Evolutionary conservation across 2,888 invertebrate genomes (phyloP).

Genomic region (Drosophila testacea): DNA sequence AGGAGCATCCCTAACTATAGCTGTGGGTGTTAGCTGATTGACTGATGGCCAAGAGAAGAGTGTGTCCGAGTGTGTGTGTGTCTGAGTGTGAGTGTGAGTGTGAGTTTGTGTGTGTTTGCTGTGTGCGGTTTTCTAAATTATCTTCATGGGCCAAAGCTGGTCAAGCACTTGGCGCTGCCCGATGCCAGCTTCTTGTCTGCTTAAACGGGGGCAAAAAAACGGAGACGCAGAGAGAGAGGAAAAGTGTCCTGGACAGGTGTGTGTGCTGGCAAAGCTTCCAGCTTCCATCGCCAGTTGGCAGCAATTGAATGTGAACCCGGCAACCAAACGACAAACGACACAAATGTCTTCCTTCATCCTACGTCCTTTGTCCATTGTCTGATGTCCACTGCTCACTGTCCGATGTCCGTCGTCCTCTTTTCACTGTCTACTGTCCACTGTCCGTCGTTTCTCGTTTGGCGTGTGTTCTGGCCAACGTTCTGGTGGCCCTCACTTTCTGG

Average conservation of each 20-base stretch:
- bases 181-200: conserved; percentile 25
- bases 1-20: conserved; percentile 13
- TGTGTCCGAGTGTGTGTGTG: not conserved
- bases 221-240: not conserved
- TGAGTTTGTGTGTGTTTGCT: conserved; percentile 25
- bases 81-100: conserved; percentile 14
- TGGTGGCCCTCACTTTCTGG: not conserved
- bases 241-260: conserved; percentile 6
- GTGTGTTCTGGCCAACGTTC: conserved; percentile 34
- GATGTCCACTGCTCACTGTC: conserved; percentile 1
- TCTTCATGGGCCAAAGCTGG: conserved; percentile 53
- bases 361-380: not conserved
- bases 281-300: conserved; percentile 43
- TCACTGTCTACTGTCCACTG: conserved; percentile 3
- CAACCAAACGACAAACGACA: conserved; percentile 40
- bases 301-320: conserved; percentile 59
- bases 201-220: not conserved
- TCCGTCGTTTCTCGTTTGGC: conserved; percentile 24
- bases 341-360: conserved; percentile 23
- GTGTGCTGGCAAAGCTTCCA: conserved; percentile 16
- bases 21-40: conserved; percentile 41
- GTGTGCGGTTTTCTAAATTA: conserved; percentile 63
- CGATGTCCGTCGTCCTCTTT: not conserved
- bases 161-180: conserved; percentile 49
- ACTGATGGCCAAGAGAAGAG: conserved; percentile 19